A percentile compares a stretch with the other conserved stretches of the same genome.
phyloP scores from a whole-genome alignment of 2,113 vertebrate species.

The Daubentonia madagascariensis region DNA sequence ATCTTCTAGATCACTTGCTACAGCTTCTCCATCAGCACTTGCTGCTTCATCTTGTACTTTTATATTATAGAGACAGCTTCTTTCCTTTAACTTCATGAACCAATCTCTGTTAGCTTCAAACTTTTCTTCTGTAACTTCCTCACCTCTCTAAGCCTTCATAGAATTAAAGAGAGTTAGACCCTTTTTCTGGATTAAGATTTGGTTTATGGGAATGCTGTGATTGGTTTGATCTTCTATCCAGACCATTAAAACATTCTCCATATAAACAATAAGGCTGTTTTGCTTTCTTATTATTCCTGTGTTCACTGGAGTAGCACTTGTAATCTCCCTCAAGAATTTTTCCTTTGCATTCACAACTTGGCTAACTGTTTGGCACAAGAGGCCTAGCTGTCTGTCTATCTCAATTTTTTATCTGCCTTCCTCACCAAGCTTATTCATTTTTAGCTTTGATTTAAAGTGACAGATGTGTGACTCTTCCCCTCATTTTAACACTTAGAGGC shows the following conservation, averaged over 20 bases:
- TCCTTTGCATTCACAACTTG: neutral
- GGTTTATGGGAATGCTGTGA: neutral
- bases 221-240: neutral
- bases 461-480: neutral
- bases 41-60: neutral
- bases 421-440: neutral
- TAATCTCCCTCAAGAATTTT: neutral
- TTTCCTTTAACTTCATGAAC: neutral
- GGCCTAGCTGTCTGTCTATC: neutral
- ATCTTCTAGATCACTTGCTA: neutral
- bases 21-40: neutral
- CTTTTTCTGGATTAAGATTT: neutral
- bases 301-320: neutral
- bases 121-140: neutral
- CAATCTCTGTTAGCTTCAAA: neutral
- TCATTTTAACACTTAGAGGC: neutral
- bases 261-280: neutral
- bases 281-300: neutral
- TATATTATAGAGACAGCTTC: neutral
- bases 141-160: neutral
- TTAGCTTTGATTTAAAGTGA: neutral
- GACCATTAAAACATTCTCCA: neutral
- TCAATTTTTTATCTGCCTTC: neutral
- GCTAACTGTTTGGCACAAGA: neutral
- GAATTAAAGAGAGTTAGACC: neutral